These are phyloP conservation scores for Hemicentrotus pulcherrimus DNA, from an alignment of 35 echinoderm and acorn worm species.

Conservation along the genomic window DNA sequence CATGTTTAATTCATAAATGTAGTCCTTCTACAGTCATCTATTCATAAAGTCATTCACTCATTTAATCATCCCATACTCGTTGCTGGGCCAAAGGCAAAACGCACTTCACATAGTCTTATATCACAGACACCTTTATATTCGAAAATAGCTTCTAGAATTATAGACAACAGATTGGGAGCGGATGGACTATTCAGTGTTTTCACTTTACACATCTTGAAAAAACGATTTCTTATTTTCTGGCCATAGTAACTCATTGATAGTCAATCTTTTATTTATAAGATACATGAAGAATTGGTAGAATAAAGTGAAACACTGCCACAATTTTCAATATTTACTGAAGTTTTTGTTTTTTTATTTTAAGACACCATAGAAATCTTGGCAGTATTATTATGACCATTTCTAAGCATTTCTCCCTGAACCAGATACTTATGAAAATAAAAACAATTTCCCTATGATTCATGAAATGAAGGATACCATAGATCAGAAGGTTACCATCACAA, in stretches of 20 bases:
- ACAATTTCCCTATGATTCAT: background rate
- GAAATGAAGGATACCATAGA: background rate
- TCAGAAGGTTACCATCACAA: background rate
- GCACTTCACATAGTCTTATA: background rate
- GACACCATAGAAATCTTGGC: background rate
- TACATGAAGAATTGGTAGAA: too few species aligned
- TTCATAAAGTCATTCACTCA: slow-evolving; percentile 19
- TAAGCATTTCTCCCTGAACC: background rate
- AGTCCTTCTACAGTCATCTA: background rate
- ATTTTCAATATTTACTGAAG: background rate
- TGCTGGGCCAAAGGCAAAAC: background rate
- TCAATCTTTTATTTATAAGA: too few species aligned
- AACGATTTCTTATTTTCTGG: too few species aligned
- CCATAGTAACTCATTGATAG: too few species aligned
- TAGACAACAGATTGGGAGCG: too few species aligned
- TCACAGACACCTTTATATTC: background rate
- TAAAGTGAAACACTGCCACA: background rate
- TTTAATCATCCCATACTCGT: background rate
- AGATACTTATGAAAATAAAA: background rate
- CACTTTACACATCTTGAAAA: too few species aligned
- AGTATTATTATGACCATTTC: background rate
- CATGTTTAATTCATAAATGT: slow-evolving; percentile 1
- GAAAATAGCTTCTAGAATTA: too few species aligned
- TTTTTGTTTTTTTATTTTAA: background rate
- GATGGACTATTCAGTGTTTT: too few species aligned